Conservation (phyloP, 2,113 vertebrate genomes). For the Origma solitaria region DNA sequence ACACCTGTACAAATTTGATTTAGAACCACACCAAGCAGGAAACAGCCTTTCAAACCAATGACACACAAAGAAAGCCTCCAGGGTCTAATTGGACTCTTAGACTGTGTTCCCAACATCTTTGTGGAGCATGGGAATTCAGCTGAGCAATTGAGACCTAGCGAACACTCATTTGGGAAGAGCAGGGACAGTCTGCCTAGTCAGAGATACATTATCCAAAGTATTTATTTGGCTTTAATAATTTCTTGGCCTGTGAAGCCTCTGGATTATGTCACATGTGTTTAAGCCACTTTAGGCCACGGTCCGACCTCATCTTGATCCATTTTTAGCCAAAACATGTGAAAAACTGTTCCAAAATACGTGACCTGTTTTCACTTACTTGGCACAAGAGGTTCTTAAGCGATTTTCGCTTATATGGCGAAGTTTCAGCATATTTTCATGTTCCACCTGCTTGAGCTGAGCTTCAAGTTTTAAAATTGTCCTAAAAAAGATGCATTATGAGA, state of each 20-base stretch:
- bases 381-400: slow-evolving; percentile 70
- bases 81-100: neutral
- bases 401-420: slow-evolving; percentile 69
- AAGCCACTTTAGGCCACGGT: neutral
- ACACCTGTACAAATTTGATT: neutral
- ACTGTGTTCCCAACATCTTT: neutral
- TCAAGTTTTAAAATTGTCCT: slow-evolving; percentile 90
- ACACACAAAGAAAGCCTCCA: neutral
- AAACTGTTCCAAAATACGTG: neutral
- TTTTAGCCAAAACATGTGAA: neutral
- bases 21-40: neutral
- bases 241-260: neutral
- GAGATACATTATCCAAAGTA: neutral
- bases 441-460: slow-evolving; percentile 92
- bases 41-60: neutral
- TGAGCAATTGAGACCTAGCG: neutral
- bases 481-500: neutral
- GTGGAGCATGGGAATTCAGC: neutral
- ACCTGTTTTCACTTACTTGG: slow-evolving; percentile 69
- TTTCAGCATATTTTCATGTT: slow-evolving; percentile 84
- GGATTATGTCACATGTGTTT: neutral
- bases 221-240: neutral
- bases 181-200: neutral
- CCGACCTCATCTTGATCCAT: neutral
- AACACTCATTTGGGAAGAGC: neutral